These are phyloP conservation scores for Caradrina clavipalpis DNA, from an alignment of 2,888 invertebrate species.

Conservation along the genomic window DNA sequence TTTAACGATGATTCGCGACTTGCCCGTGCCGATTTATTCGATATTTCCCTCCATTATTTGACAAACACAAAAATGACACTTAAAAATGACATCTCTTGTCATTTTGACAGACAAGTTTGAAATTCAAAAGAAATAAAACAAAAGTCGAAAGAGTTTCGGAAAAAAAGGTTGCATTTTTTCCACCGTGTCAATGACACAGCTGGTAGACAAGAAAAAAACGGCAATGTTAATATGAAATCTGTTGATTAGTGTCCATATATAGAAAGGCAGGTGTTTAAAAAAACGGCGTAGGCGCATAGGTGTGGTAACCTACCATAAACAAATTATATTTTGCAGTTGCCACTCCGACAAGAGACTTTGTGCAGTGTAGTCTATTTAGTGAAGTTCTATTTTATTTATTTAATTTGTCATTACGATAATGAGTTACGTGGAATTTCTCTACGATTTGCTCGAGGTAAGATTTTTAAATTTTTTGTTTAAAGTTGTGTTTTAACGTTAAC, in stretches of 20 bases:
- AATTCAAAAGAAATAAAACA: background rate
- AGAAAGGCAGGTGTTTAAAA: constrained; percentile 74
- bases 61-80: constrained; percentile 26
- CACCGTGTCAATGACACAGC: constrained; percentile 58
- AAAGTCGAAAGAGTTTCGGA: background rate
- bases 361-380: constrained; percentile 68
- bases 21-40: constrained; percentile 63
- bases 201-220: constrained; percentile 43
- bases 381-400: constrained; percentile 56
- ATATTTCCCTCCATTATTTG: constrained; percentile 52
- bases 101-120: background rate
- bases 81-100: background rate
- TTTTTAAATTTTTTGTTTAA: constrained; percentile 1
- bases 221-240: constrained; percentile 64
- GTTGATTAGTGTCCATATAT: constrained; percentile 82
- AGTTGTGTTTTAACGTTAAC: background rate
- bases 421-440: constrained; percentile 85
- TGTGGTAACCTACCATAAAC: constrained; percentile 80
- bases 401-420: constrained; percentile 67
- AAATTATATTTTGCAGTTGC: constrained; percentile 76
- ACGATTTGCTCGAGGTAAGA: constrained; percentile 85
- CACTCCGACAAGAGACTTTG: constrained; percentile 76
- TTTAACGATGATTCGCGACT: constrained; percentile 77
- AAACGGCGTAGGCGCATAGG: constrained; percentile 82
- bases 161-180: constrained; percentile 15